Evolutionary conservation across 2,888 invertebrate species (phyloP).

Genomic region (Agapetus fuscipes): DNA sequence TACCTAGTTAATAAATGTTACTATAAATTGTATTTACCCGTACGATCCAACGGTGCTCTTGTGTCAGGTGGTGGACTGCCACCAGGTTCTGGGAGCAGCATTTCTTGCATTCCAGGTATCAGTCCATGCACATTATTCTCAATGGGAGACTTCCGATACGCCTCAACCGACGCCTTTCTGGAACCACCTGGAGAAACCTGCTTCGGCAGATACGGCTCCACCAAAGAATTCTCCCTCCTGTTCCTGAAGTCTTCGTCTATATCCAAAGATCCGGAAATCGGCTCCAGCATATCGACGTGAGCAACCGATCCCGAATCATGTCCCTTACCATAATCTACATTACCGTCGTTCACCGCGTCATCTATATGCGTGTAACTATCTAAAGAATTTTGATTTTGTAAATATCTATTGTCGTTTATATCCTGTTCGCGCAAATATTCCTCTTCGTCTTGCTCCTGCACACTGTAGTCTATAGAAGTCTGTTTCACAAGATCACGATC

Average conservation of each 20-base stretch:
- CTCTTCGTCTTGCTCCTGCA: constrained; percentile 39
- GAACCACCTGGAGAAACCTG: constrained; percentile 24
- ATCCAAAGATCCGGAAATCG: constrained; percentile 17
- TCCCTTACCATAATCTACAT: constrained; percentile 27
- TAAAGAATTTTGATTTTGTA: constrained; percentile 31
- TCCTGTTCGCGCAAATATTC: constrained; percentile 30
- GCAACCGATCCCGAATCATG: constrained; percentile 39
- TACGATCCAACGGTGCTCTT: constrained; percentile 15
- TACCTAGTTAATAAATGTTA: too few species aligned
- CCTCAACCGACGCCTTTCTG: constrained; percentile 22
- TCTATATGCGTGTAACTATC: constrained; percentile 33
- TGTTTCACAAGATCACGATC: constrained; percentile 13
- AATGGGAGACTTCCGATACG: constrained; percentile 34
- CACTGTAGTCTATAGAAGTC: constrained; percentile 26
- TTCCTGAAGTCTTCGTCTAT: constrained; percentile 24
- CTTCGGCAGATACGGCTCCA: constrained; percentile 44
- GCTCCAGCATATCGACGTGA: constrained; percentile 31
- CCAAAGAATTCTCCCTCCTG: constrained; percentile 36
- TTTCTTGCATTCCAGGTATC: constrained; percentile 7
- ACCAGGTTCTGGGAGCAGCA: constrained; percentile 12
- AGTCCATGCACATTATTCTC: constrained; percentile 32
- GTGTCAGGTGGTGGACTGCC: constrained; percentile 19
- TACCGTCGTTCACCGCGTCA: constrained; percentile 30
- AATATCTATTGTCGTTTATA: constrained; percentile 13
- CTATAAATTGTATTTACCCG: too few species aligned